A percentile compares a stretch with the other conserved stretches of the same genome.
These are phyloP conservation scores for Hippocampus mohnikei DNA, from an alignment of 2,113 vertebrate genomes.

Conservation along the genomic window DNA sequence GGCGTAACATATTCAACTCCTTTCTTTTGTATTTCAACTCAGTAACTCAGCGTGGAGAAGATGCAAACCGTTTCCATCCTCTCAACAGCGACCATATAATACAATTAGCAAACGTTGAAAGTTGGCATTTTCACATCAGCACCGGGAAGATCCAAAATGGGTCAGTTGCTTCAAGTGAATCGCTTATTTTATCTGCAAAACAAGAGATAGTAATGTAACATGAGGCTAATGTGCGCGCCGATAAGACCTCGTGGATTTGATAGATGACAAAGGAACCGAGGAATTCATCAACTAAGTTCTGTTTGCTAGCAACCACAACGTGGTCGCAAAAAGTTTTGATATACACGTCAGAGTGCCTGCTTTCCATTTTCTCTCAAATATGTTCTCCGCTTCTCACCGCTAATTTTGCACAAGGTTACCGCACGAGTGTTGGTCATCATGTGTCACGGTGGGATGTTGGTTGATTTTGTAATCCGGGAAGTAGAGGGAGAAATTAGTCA, in stretches of 20 bases:
- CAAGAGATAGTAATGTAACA: constrained; percentile 1
- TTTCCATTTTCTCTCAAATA: constrained; percentile 37
- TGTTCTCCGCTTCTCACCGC: constrained; percentile 32
- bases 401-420: constrained; percentile 42
- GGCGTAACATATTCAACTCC: no score
- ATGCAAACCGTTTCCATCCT: no score
- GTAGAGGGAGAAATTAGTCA: not conserved
- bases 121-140: not conserved
- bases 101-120: not conserved
- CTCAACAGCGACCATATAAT: not conserved
- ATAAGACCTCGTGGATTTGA: constrained; percentile 35
- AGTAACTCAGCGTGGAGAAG: no score
- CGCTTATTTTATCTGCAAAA: constrained; percentile 30
- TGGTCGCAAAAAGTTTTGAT: constrained; percentile 12
- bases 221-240: constrained; percentile 4
- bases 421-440: constrained; percentile 8
- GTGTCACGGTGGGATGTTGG: constrained; percentile 16
- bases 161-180: constrained; percentile 21
- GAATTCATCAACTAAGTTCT: constrained; percentile 31
- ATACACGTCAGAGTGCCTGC: constrained; percentile 16
- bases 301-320: constrained; percentile 24
- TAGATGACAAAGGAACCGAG: constrained; percentile 28
- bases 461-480: constrained; percentile 28
- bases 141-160: not conserved
- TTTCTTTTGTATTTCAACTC: no score